These are phyloP conservation scores for Mola mola DNA, from an alignment of 2,113 vertebrate species.

Conservation along the genomic window DNA sequence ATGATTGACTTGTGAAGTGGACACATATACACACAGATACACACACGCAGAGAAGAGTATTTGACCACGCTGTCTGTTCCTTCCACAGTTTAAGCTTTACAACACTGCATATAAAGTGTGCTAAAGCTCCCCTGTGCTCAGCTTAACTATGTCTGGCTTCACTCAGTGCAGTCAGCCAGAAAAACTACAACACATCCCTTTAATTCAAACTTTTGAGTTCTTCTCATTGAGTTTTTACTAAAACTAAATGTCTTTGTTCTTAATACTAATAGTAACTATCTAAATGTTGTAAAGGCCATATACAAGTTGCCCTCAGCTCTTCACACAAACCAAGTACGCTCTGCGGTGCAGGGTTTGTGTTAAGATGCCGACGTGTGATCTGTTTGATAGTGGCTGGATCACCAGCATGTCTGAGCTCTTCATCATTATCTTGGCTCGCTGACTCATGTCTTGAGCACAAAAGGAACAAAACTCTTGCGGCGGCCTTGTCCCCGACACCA, in stretches of 20 bases:
- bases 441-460: conserved; percentile 86
- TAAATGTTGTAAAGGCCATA: too few species aligned
- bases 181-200: neutral
- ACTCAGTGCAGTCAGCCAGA: neutral
- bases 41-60: neutral
- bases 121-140: neutral
- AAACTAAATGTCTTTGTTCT: too few species aligned
- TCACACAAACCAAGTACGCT: conserved; percentile 31
- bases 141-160: neutral
- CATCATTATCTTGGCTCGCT: conserved; percentile 77
- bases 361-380: conserved; percentile 31
- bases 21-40: neutral
- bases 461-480: conserved; percentile 72
- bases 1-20: conserved; percentile 52
- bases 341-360: conserved; percentile 13
- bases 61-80: neutral
- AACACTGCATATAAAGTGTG: neutral
- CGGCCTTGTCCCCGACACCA: conserved; percentile 87
- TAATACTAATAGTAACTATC: too few species aligned
- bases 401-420: conserved; percentile 58
- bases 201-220: too few species aligned
- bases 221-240: too few species aligned
- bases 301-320: too few species aligned
- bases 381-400: conserved; percentile 38
- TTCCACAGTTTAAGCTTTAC: neutral